These are phyloP conservation scores for Penaeus monodon DNA, from an alignment of 2,888 invertebrate genomes.

Conservation along the genomic window DNA sequence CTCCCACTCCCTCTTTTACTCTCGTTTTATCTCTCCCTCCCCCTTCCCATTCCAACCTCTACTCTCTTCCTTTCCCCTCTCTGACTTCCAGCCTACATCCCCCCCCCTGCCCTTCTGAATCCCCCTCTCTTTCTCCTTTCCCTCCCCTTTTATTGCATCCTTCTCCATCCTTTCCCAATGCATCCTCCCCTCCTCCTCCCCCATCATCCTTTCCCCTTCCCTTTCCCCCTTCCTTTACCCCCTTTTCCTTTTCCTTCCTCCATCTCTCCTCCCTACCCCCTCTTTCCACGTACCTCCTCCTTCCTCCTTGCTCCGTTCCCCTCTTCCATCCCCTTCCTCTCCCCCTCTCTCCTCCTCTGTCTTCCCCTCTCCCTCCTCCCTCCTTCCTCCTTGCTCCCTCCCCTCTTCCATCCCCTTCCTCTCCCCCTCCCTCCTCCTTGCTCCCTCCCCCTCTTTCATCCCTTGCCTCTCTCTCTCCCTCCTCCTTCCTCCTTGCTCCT, in stretches of 20 bases:
- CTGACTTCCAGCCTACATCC: too few species aligned
- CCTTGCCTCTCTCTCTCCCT: neutral
- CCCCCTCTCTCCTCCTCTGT: neutral
- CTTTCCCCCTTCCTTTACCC: neutral
- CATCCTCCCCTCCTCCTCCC: neutral
- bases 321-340: neutral
- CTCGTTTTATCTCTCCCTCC: neutral
- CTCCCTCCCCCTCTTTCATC: neutral
- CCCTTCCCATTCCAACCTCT: neutral
- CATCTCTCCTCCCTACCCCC: neutral
- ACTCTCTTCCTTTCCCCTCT: neutral
- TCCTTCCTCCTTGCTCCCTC: neutral
- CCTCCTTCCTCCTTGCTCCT: neutral
- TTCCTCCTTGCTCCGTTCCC: neutral
- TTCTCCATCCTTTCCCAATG: neutral
- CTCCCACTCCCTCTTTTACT: neutral
- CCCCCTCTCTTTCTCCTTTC: neutral
- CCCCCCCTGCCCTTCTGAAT: neutral
- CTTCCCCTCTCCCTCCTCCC: neutral
- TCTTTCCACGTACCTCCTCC: neutral
- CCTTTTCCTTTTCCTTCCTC: neutral
- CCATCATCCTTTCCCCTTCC: neutral
- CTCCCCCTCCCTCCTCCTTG: neutral
- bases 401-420: neutral
- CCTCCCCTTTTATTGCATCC: neutral